Evolutionary conservation across 2,113 vertebrate species (phyloP), one percentile per base, ranked within the genome.

Genomic region (Cyphomyrus plagiostoma): DNA sequence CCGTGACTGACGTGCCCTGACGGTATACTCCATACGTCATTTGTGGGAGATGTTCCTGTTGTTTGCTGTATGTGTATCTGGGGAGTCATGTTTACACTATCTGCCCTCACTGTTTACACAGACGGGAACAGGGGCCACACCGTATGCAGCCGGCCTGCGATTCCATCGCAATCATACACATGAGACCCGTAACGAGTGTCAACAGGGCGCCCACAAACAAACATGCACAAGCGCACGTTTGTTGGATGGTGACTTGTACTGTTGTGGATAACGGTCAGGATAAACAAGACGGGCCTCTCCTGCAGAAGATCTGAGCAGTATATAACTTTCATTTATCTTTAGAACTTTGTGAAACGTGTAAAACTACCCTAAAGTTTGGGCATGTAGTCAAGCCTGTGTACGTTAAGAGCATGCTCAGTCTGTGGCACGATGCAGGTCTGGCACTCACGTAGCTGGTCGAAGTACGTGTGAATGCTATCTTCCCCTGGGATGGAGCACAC

Each of bases 361-460:
- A 21, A 39, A 46, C 15, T 83, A 19, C 6, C 39, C 21, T 70
- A 70, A 70, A 30, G 62, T 70, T 70, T 30, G 26, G 62, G 62
- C 48, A 88, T 90, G 35, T 35, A 48, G 62, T 49, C 86, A 82
- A 70, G 56, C 66, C 15, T 1, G 17, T 80, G 39, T 80, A 62
- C 30, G 8, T 39, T 39, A 42, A 26, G 58, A 62, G 58, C 39
- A 1, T 21, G 74, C 11, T 80, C 77, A 45, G 35, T 35, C 11
- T 21, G 62, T 19, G 62, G 50, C 39, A 42, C 49, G 35, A 42
- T 7, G 58, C 35, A 52, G 9, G 46, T 8, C 7, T 30, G 30
- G 90, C 90, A 96, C 96, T 96, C 92, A 97, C 96, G 96, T 89
- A 97, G 95, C 90, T 96, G 96, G 93, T 97, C 95, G 8, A 97